These are phyloP conservation scores for Anodontia alba DNA, from an alignment of 2,888 invertebrate species.

Conservation along the genomic window DNA sequence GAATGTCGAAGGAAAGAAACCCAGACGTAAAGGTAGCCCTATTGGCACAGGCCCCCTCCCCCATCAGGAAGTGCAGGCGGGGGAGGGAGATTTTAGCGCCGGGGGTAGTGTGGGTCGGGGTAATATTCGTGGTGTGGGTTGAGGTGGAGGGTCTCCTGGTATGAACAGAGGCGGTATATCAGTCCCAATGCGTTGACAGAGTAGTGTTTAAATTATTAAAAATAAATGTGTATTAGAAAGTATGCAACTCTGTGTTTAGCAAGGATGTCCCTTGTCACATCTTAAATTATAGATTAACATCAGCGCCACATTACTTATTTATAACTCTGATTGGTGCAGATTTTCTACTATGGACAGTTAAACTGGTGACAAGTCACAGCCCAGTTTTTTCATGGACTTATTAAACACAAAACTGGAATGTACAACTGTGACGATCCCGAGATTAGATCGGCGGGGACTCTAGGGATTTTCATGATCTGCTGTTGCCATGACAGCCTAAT, in stretches of 20 bases:
- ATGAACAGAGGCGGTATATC: constrained; percentile 71
- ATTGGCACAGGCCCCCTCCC: constrained; percentile 72
- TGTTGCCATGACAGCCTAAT: constrained; percentile 10
- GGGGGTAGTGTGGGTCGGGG: constrained; percentile 72
- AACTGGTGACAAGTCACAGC: background rate
- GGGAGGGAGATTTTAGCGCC: constrained; percentile 69
- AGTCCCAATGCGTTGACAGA: constrained; percentile 65
- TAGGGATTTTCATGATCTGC: constrained; percentile 65
- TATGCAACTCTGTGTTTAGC: constrained; percentile 77
- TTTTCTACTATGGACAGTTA: background rate
- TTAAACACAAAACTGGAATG: constrained; percentile 2
- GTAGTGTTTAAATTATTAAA: constrained; percentile 58
- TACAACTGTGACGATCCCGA: constrained; percentile 10
- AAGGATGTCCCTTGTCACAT: constrained; percentile 58
- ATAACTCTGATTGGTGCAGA: constrained; percentile 26
- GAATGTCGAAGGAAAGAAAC: constrained; percentile 95
- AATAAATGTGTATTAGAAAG: constrained; percentile 63
- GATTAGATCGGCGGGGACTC: constrained; percentile 36
- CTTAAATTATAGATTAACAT: constrained; percentile 21
- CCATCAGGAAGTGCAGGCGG: constrained; percentile 72
- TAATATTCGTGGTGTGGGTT: constrained; percentile 66
- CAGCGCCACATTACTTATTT: constrained; percentile 29
- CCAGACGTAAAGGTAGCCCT: constrained; percentile 76
- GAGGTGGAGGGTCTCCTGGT: constrained; percentile 69
- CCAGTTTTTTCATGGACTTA: background rate